A percentile compares a stretch with the other conserved stretches of the same genome.
Evolutionary conservation across 2,113 vertebrate genomes (phyloP).

Genomic region (Catharus minimus): DNA sequence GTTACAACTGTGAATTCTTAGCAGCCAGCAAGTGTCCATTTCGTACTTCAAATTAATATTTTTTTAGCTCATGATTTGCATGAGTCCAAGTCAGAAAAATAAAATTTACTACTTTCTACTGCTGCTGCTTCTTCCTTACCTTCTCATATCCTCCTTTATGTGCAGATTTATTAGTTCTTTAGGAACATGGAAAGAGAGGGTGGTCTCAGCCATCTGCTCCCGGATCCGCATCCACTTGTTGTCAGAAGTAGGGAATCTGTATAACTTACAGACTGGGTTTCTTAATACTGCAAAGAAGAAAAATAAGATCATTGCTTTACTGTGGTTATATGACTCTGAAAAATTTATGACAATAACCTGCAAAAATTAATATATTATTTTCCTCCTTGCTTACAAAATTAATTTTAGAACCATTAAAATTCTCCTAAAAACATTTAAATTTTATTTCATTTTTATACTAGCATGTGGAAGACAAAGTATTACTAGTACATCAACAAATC

Average conservation of each 20-base stretch:
- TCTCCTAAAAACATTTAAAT: not conserved
- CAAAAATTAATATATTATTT: not conserved
- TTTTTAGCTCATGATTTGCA: not conserved
- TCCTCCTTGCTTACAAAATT: not conserved
- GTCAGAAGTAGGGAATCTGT: conserved; percentile 92
- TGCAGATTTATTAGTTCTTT: conserved; percentile 91
- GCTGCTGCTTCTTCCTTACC: conserved; percentile 76
- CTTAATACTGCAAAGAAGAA: conserved; percentile 83
- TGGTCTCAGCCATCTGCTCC: conserved; percentile 96
- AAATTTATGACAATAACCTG: not conserved
- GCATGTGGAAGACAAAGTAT: not conserved
- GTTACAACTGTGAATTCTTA: conserved; percentile 3
- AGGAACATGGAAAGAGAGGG: conserved; percentile 92
- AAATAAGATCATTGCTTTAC: not conserved
- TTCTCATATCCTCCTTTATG: conserved; percentile 92
- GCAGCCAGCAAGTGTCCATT: not conserved
- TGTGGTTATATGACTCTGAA: not conserved
- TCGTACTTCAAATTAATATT: not conserved
- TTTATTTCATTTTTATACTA: not conserved
- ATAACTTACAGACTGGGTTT: conserved; percentile 92
- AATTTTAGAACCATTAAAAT: not conserved
- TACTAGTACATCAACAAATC: not conserved
- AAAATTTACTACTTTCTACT: not conserved
- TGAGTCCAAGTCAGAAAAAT: not conserved
- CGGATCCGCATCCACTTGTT: conserved; percentile 94